Evolutionary conservation across 2,888 invertebrate genomes (phyloP).

Genomic region (Xylocampa areola): DNA sequence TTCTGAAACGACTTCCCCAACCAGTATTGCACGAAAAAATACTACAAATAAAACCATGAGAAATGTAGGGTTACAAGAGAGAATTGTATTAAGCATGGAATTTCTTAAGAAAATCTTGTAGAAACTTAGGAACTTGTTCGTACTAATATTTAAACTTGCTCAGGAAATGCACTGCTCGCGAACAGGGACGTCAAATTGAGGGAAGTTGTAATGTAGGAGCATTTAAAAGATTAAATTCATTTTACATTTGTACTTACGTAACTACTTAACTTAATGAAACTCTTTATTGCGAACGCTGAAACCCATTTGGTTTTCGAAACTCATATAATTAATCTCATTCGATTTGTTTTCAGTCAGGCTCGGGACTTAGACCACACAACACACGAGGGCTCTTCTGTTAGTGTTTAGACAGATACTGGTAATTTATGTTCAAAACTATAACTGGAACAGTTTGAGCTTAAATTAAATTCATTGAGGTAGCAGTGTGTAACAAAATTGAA

Average conservation of each 20-base stretch:
- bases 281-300: slow-evolving; percentile 23
- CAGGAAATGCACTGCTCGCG: slow-evolving; percentile 56
- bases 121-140: slow-evolving; percentile 59
- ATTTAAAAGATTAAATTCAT: slow-evolving; percentile 50
- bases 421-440: neutral
- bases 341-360: no score
- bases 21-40: slow-evolving; percentile 5
- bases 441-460: neutral
- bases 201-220: slow-evolving; percentile 37
- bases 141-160: slow-evolving; percentile 61
- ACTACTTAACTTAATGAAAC: slow-evolving; percentile 43
- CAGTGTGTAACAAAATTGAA: neutral
- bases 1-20: slow-evolving; percentile 5
- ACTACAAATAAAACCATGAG: slow-evolving; percentile 9
- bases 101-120: slow-evolving; percentile 57
- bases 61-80: slow-evolving; percentile 15
- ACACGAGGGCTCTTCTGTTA: neutral
- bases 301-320: slow-evolving; percentile 21
- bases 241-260: slow-evolving; percentile 40
- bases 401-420: no score
- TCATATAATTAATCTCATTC: slow-evolving; percentile 4
- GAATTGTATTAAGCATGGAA: slow-evolving; percentile 44
- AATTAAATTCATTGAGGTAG: neutral
- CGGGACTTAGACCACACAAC: neutral
- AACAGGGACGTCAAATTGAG: slow-evolving; percentile 40